Evolutionary conservation across 2,888 invertebrate species (phyloP), one percentile per base, ranked within the genome.

Genomic region (Temnothorax ravouxi): DNA sequence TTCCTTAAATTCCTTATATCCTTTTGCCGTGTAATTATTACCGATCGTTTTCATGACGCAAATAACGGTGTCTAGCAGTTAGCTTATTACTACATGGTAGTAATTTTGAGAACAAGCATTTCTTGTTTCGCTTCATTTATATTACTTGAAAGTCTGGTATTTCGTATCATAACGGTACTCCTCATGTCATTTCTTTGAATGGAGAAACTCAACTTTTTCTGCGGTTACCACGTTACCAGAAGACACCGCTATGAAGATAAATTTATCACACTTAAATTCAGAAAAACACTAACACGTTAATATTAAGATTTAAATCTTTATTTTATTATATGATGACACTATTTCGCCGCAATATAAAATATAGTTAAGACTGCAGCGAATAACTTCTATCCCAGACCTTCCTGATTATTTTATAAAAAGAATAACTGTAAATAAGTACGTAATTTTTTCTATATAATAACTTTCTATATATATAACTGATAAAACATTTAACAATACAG

Each of bases 121-220:
- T 79, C 47, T 79, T 79, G n/a, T 56, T 79, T 56, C 21, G 9
- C 41, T 67, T 67, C 29, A 25, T 77, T 21, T 21, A 47, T 34
- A 47, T 34, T 59, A 47, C 34, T 56, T n/a, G 34, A 21, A 79
- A 69, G 25, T 2, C 6, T 29, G 15, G 29, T 59, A 67, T 79
- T 62, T 15, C n/a, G 56, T 56, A 67, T 41, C 18, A 44, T 38
- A 67, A 67, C 34, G 56, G 56, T 67, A 77, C 15, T 21, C 38
- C 15, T 25, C 52, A 6, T 64, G 15, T 41, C 13, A 64, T 18
- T 64, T 76, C 3, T 64, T 52, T 38, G 13, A 38, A 2, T 56
- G 3, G 15, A 76, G 76, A 64, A 64, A 76, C 64, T 52, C 41
- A 21, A 25, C 18, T 62, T 64, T 38, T 52, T 34, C 25, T 3